Evolutionary conservation across 2,113 vertebrate genomes (phyloP).

Genomic region (Marcusenius ussheri): DNA sequence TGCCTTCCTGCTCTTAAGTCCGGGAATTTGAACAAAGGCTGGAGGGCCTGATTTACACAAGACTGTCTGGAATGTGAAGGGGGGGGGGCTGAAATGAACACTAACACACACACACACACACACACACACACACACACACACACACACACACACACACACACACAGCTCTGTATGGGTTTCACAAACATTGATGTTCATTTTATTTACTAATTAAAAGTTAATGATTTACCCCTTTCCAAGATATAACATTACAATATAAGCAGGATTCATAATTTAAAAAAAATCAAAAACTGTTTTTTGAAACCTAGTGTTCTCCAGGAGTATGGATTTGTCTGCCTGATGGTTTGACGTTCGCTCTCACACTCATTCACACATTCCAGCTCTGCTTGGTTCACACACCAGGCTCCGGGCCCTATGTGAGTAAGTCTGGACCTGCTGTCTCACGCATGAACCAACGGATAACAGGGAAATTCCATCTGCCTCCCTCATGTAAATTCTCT

Average conservation of each 20-base stretch:
- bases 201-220: neutral
- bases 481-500: neutral
- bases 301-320: neutral
- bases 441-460: neutral
- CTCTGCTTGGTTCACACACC: neutral
- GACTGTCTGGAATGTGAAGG: slow-evolving; percentile 17
- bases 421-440: neutral
- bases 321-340: neutral
- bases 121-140: slow-evolving; percentile 1
- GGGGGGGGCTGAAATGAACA: neutral
- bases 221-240: neutral
- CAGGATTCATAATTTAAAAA: neutral
- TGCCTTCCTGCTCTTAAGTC: slow-evolving; percentile 32
- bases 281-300: neutral
- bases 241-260: neutral
- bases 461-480: neutral
- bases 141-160: neutral
- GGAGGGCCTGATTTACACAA: slow-evolving; percentile 17
- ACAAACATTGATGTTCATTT: neutral
- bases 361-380: neutral
- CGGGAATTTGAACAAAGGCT: slow-evolving; percentile 26
- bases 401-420: neutral
- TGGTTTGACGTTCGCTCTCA: neutral
- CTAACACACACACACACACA: neutral
- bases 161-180: neutral